Evolutionary conservation across 1,140 invertebrate genomes (phyloP).

Genomic region (Goniozus legneri): DNA sequence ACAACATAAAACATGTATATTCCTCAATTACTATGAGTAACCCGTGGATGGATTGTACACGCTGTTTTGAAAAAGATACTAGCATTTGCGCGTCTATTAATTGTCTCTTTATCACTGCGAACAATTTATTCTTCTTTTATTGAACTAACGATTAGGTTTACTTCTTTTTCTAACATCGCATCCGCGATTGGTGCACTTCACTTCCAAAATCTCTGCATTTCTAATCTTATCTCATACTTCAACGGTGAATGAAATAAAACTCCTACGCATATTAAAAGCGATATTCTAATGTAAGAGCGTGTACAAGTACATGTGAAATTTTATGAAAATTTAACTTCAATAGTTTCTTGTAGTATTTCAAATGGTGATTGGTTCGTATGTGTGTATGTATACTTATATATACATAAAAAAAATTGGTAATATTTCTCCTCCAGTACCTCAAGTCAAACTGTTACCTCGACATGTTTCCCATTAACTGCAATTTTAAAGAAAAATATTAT

Average conservation of each 20-base stretch:
- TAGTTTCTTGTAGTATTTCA: background rate
- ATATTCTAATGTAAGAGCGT: background rate
- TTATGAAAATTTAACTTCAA: background rate
- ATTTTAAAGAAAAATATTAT: constrained; percentile 1
- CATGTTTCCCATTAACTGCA: constrained; percentile 7
- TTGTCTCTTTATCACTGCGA: constrained; percentile 8
- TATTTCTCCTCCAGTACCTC: background rate
- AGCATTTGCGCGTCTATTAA: background rate
- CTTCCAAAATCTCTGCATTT: too few relatives aligned
- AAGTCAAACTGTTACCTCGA: constrained; percentile 1
- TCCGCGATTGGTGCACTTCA: too few relatives aligned
- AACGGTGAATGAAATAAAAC: background rate
- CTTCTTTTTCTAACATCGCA: too few relatives aligned
- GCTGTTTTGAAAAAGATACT: background rate
- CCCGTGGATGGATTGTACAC: background rate
- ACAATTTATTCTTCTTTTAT: constrained; percentile 11
- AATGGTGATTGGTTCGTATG: background rate
- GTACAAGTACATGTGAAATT: background rate
- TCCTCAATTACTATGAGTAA: constrained; percentile 1
- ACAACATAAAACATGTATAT: constrained; percentile 28
- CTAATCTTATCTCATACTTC: too few relatives aligned
- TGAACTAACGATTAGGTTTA: too few relatives aligned
- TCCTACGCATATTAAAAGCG: background rate
- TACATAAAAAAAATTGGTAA: background rate
- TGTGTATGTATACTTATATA: background rate